Base-by-base conservation (phyloP, 2,797 vertebrate genomes). In the Hirundo rustica region DNA sequence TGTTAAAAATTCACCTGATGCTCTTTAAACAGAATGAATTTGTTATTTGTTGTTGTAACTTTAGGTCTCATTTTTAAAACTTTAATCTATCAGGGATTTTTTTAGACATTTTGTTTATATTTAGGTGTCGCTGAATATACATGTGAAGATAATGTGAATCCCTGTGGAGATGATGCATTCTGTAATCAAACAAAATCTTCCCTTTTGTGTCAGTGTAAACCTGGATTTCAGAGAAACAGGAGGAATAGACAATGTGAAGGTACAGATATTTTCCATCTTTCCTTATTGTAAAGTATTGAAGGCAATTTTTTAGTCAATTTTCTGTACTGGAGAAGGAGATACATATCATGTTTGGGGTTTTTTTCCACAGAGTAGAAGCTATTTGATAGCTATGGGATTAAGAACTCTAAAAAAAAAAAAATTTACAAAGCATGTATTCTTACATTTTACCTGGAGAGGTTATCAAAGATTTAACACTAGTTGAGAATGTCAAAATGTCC, bases 171-270 rank as follows among this genome's bases (percentile, higher is more conserved):
- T 94, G 99, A 99, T 96, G 98, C 99, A 36, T 97, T 98, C 94
- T 99, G 99, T 97, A 99, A 99, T 98, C 98, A 99, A 96, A 99
- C 99, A 83, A 98, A 98, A 97, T 97, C 97, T 94, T 98, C 98
- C 94, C 97, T 98, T 55, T 95, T 99, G 92, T 99, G 99, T 94
- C 99, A 98, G 83, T 99, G 99, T 97, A 99, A 99, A 95, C 95
- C 98, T 79, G 99, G 99, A 93, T 99, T 99, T 98, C 99, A 98
- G 97, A 99, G 99, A 97, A 99, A 99, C 96, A 98, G 97, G 67
- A 98, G 97, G 95, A 98, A 98, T 26, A 98, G 98, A 74, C 98
- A 98, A 15, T 99, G 99, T 97, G 99, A 99, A 99, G 99, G 99
- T 99, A 98, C 45, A 60, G 40, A 79, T 77, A 45, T 74, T 96